These are phyloP conservation scores for Ernsta delagoae DNA, from an alignment of 2,888 invertebrate genomes.

Conservation along the genomic window DNA sequence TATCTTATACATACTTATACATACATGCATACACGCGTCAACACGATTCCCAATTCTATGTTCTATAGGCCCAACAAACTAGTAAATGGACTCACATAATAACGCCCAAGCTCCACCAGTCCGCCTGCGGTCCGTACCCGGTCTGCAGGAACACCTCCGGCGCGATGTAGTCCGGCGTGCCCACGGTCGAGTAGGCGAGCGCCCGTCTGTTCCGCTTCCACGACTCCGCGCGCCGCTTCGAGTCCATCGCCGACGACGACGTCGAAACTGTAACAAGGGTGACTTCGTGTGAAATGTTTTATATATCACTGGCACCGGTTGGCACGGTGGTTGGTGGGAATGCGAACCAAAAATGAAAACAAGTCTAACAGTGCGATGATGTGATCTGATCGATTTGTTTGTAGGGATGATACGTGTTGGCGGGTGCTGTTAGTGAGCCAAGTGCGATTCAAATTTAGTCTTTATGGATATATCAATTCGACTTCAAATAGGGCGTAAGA, in stretches of 20 bases:
- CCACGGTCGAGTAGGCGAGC: constrained; percentile 96
- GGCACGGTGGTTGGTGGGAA: constrained; percentile 19
- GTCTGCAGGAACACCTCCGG: constrained; percentile 99
- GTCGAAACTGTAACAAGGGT: constrained; percentile 66
- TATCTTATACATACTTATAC: too few relatives aligned
- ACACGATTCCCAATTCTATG: too few relatives aligned
- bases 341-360: too few relatives aligned
- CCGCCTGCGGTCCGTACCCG: constrained; percentile 98
- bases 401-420: too few relatives aligned
- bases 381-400: too few relatives aligned
- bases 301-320: constrained; percentile 13
- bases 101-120: constrained; percentile 99
- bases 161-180: constrained; percentile 99
- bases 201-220: constrained; percentile 99
- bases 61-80: too few relatives aligned
- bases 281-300: constrained; percentile 33
- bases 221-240: constrained; percentile 98
- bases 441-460: too few relatives aligned
- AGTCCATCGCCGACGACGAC: constrained; percentile 92
- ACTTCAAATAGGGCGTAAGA: too few relatives aligned
- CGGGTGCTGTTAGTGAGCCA: too few relatives aligned
- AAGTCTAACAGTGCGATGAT: too few relatives aligned
- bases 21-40: too few relatives aligned
- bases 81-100: constrained; percentile 93
- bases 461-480: too few relatives aligned